Percentiles rank a stretch among this genome's conserved stretches.
Conservation (phyloP, 2,113 vertebrate species). For the Anolis sagrei region DNA sequence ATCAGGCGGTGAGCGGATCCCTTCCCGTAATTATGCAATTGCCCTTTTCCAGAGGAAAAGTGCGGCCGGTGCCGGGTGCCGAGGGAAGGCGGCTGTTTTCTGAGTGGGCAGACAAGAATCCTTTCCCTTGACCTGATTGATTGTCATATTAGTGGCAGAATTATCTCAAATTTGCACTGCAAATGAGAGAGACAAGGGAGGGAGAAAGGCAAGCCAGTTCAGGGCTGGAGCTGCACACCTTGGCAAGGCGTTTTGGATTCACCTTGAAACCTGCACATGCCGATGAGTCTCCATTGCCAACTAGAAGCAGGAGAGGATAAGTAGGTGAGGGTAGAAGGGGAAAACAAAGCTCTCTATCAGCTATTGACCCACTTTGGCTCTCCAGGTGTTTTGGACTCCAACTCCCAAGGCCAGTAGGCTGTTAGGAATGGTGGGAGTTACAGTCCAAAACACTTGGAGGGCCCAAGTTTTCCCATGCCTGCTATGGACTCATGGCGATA, state of each 20-base stretch:
- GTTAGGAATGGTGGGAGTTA: too few species aligned
- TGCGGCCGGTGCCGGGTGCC: fast-evolving
- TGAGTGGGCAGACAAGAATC: background rate
- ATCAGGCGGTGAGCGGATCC: background rate
- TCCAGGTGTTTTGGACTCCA: too few species aligned
- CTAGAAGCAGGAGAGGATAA: background rate
- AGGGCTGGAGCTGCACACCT: background rate
- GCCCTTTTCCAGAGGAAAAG: background rate
- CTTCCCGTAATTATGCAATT: background rate
- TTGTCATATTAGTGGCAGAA: conserved; percentile 41
- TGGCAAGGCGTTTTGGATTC: conserved; percentile 18
- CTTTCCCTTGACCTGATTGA: conserved; percentile 25
- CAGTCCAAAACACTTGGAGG: too few species aligned
- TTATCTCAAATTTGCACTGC: conserved; percentile 36
- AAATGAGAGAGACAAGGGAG: conserved; percentile 20
- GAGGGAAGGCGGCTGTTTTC: background rate
- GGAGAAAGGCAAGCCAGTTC: background rate
- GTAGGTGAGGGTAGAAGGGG: too few species aligned
- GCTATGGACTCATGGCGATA: too few species aligned
- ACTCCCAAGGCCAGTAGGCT: too few species aligned
- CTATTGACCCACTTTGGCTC: too few species aligned
- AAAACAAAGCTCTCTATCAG: too few species aligned
- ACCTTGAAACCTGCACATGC: background rate
- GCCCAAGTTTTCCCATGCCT: too few species aligned
- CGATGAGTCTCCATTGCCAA: fast-evolving